Percentiles rank a stretch among this genome's conserved stretches.
phyloP scores from a whole-genome alignment of 2,888 invertebrate genomes.

The Seladonia tumulorum region DNA sequence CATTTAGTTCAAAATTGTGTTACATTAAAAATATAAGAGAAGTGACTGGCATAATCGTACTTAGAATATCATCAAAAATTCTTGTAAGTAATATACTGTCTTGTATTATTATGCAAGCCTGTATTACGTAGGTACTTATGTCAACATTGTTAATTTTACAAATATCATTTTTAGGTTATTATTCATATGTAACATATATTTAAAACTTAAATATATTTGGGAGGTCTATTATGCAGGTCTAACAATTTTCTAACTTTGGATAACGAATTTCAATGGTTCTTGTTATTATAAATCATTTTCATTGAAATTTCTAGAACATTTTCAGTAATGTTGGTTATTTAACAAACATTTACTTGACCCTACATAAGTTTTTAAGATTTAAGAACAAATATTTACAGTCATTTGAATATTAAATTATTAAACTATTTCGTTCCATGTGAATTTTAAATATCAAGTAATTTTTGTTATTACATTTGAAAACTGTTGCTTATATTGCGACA shows the following conservation, averaged over 20 bases:
- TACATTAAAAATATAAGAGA: background rate
- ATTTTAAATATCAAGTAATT: background rate
- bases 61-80: background rate
- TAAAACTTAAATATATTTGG: background rate
- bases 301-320: background rate
- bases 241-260: background rate
- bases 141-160: background rate
- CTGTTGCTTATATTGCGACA: background rate
- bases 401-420: background rate
- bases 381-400: background rate
- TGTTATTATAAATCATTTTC: background rate
- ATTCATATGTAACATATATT: background rate
- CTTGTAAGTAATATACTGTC: constrained; percentile 34
- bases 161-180: constrained; percentile 14
- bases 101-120: constrained; percentile 12
- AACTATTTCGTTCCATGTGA: background rate
- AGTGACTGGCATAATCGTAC: background rate
- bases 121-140: background rate
- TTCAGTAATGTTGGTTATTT: background rate
- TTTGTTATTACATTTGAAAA: background rate
- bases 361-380: background rate
- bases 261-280: background rate
- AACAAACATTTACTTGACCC: background rate
- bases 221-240: background rate
- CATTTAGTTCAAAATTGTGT: background rate